Evolutionary conservation across 2,888 invertebrate genomes (phyloP), one percentile per base, ranked within the genome.

Genomic region (Campoplex nolae): DNA sequence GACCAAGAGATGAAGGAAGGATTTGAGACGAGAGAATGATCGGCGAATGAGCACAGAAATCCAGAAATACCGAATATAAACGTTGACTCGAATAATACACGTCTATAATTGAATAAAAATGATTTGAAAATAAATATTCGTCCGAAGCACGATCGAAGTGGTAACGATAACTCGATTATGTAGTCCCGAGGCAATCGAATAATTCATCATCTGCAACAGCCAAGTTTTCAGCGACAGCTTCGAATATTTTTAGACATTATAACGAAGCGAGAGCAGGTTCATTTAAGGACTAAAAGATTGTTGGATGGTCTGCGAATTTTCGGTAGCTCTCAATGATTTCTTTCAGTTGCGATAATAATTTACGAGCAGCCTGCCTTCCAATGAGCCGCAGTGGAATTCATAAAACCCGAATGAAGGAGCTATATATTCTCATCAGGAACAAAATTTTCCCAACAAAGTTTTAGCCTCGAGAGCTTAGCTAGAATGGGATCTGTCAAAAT

Each of bases 301-400:
- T 32, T n/a, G 7, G 28, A 32, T 45, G 48, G 71, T n/a, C 38
- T 18, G 18, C 18, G 45, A 56, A 71, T 32, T 62, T 78, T 38
- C 82, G 74, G 85, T 74, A 82, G 82, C 85, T 85, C 77, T 78
- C 85, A 74, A 85, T 82, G 73, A 82, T 85, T 82, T 74, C 74
- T 67, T 73, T 42, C 73, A 67, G 51, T 82, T 67, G 51, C n/a
- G 54, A 77, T 38, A 62, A 73, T 83, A 62, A 77, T 73, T 83
- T 73, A 78, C 54, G 76, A 65, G 54, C 38, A 4, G 16, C 13
- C 2, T 7, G 13, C 3, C 32, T 1, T 16, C 32, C 23, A 23
- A 23, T 23, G 23, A 23, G 23, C 23, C 23, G n/a, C n/a, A 62
- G 62, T 6, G 16, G 38, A n/a, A 68, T 68, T 42, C 67, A 42